Evolutionary conservation across 2,113 vertebrate genomes (phyloP), one percentile per base, ranked within the genome.

Genomic region (Peromyscus leucopus): DNA sequence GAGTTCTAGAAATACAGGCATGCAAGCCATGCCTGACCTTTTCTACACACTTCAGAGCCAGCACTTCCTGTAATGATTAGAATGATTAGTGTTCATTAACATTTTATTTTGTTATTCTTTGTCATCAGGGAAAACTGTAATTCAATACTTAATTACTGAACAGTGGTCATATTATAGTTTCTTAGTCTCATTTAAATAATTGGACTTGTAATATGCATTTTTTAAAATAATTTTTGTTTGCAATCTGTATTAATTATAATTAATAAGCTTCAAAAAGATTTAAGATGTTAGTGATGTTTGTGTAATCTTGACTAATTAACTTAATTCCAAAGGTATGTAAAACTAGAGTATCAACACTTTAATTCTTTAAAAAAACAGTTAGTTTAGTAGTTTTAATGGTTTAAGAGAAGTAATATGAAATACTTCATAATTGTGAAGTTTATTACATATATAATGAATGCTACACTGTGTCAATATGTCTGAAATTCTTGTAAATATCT

Each of bases 31-130:
- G 1, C 26, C 12, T 55, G 19, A n/a, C 17, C 19, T 16, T 39
- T 63, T 67, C 33, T 86, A 61, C 1, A 9, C 71, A 80, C 57
- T 94, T 83, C 63, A 55, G 55, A 83, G 31, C 85, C 31, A 95
- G 51, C 36, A 74, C 7, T 80, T 85, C 74, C 57, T 87, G 21
- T 79, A 46, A 92, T 88, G 24, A 79, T 84, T 84, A 91, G 74
- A 69, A 92, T 71, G 75, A 95, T 92, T 95, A 80, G 21, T 76
- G 51, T 76, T 92, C 48, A 89, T 75, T 95, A 90, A 93, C 28
- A 93, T 93, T 95, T 90, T 90, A 75, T 92, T 97, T 96, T 87
- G 57, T 76, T 33, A 33, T 80, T 74, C 92, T 90, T n/a, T 21
- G 33, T 96, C 83, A 75, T 90, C 76, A 96, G 59, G 74, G 65